These are phyloP conservation scores for Epinephelus moara DNA, from an alignment of 2,113 vertebrate species.

Conservation along the genomic window DNA sequence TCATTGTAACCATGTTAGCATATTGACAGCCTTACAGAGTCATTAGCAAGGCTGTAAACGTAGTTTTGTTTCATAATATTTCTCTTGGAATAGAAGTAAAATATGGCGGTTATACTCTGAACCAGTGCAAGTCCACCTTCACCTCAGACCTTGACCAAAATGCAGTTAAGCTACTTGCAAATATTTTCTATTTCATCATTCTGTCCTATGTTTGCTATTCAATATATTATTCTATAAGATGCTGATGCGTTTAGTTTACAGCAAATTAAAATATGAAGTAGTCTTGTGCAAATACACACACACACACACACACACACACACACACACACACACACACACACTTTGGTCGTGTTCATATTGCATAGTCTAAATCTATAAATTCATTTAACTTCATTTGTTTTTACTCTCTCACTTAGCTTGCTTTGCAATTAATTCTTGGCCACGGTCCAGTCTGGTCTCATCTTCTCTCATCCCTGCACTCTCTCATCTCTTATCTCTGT, in stretches of 20 bases:
- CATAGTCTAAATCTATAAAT: background rate
- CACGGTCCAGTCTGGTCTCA: slow-evolving; percentile 23
- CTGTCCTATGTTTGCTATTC: background rate
- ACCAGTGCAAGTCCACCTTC: too few relatives aligned
- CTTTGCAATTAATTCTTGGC: slow-evolving; percentile 47
- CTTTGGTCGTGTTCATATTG: background rate
- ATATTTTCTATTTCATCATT: background rate
- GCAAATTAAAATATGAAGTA: background rate
- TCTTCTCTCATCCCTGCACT: slow-evolving; percentile 24
- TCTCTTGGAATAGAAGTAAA: background rate
- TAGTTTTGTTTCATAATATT: background rate
- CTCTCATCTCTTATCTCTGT: slow-evolving; percentile 45
- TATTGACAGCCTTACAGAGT: background rate
- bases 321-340: too few relatives aligned
- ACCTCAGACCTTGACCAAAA: too few relatives aligned
- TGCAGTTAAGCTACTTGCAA: too few relatives aligned
- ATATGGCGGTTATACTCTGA: background rate
- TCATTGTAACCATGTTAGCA: background rate
- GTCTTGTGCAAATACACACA: background rate
- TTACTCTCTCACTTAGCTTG: slow-evolving; percentile 23
- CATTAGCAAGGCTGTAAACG: background rate
- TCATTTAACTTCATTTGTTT: background rate
- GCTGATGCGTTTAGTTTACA: too few relatives aligned
- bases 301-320: too few relatives aligned
- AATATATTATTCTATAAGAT: background rate